Evolutionary conservation across 1,140 invertebrate species (phyloP), one percentile per base, ranked within the genome.

Genomic region (Goniozus legneri): DNA sequence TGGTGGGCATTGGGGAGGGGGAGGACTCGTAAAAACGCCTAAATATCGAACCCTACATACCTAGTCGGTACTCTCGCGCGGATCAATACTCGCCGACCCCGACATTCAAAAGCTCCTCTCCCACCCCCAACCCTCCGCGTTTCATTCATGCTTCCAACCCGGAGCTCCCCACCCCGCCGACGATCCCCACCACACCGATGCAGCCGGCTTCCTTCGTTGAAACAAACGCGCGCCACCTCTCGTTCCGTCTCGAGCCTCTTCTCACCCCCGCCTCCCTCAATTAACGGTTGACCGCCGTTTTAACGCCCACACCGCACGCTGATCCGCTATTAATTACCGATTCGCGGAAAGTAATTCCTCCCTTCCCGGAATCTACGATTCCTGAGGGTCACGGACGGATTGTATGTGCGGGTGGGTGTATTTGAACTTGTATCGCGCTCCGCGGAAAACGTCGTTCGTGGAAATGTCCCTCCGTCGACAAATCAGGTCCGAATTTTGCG

Each of bases 11-110:
- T n/a, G n/a, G n/a, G n/a, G n/a, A n/a, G n/a, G n/a, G n/a, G n/a
- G n/a, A n/a, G n/a, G 30, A 32, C 39, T 47, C 53, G 66, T 61
- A 58, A 64, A 68, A 71, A 64, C 56, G 57, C 50, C 65, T 63
- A 73, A n/a, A 71, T 65, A 67, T 75, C 60, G 60, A 73, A 68
- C 60, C 62, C 58, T 56, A 56, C n/a, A n/a, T n/a, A n/a, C n/a
- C n/a, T n/a, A n/a, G n/a, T n/a, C n/a, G n/a, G n/a, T 58, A 52
- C 60, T 46, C 55, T 43, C 36, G 46, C 45, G 61, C 60, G 64
- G 73, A 76, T 76, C 73, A 76, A 76, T 76, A 76, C 73, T 68
- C 64, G 51, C 54, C 65, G 71, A 74, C 73, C 73, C 73, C 73
- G 70, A 76, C 73, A 76, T 76, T 76, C 71, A 73, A 64, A 66